Percentiles rank a stretch among this genome's conserved stretches.
Evolutionary conservation across 2,797 vertebrate species (phyloP).

Genomic region (Streptopelia turtur): DNA sequence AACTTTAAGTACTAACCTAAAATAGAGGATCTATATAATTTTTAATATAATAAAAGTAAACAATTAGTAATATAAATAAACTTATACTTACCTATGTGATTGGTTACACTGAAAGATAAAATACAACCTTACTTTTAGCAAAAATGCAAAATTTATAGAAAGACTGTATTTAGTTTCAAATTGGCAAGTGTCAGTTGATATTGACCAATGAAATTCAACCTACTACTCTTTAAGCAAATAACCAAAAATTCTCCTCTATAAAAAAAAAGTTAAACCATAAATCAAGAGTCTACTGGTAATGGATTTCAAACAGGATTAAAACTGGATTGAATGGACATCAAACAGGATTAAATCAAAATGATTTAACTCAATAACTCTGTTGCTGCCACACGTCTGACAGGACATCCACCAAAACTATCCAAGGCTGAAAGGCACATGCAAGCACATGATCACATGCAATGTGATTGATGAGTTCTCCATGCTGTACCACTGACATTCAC

Average conservation of each 20-base stretch:
- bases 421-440: background rate
- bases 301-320: slow-evolving; percentile 14
- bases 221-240: background rate
- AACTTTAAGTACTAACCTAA: background rate
- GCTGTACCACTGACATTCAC: background rate
- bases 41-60: background rate
- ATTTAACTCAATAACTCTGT: background rate
- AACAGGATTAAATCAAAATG: background rate
- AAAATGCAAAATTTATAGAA: background rate
- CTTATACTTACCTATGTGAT: background rate
- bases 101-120: background rate
- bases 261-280: background rate
- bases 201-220: background rate
- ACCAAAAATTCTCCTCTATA: background rate
- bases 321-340: background rate
- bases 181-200: background rate
- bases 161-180: background rate
- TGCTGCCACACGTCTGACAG: background rate
- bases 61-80: background rate
- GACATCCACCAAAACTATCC: background rate
- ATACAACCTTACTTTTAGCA: background rate
- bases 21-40: background rate
- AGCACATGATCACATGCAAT: accelerated
- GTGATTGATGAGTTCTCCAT: background rate
- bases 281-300: background rate